phyloP scores from a whole-genome alignment of 30 jellyfish, hydroid and myxozoan genomes.

The Aurelia aurita complex sp. Pacific region DNA sequence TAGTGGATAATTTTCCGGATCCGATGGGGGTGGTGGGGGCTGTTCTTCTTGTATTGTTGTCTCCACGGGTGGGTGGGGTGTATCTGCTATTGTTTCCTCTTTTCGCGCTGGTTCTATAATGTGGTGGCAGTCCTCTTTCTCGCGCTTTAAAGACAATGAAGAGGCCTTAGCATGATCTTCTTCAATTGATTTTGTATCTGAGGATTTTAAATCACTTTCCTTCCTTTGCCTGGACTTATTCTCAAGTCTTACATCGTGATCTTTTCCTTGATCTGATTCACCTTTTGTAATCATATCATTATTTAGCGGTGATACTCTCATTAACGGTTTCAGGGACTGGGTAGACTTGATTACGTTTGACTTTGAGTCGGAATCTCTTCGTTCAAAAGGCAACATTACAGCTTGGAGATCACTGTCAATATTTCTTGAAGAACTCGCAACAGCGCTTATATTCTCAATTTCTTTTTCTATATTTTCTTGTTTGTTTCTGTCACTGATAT shows the following conservation, averaged over 20 bases:
- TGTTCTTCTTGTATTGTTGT: background rate
- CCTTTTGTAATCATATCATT: background rate
- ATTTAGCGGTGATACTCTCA: background rate
- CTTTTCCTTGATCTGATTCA: no score
- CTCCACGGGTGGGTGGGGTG: no score
- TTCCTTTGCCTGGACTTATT: no score
- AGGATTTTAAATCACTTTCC: no score
- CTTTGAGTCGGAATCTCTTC: background rate
- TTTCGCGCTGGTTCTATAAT: no score
- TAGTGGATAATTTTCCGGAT: background rate
- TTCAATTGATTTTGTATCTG: no score
- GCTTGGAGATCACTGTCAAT: background rate
- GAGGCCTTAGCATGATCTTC: no score
- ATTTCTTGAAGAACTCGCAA: background rate
- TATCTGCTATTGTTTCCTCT: no score
- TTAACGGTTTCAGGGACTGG: background rate
- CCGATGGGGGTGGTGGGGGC: background rate
- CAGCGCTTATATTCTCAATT: no score
- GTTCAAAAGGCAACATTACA: background rate
- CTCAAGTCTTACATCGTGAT: no score
- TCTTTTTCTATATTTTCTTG: background rate
- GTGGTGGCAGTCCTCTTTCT: no score
- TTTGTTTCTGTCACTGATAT: background rate
- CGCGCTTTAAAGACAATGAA: no score
- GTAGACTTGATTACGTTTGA: background rate